phyloP scores from a whole-genome alignment of 37 sponge, comb jelly and placozoan genomes.

The Beroe forskalii region DNA sequence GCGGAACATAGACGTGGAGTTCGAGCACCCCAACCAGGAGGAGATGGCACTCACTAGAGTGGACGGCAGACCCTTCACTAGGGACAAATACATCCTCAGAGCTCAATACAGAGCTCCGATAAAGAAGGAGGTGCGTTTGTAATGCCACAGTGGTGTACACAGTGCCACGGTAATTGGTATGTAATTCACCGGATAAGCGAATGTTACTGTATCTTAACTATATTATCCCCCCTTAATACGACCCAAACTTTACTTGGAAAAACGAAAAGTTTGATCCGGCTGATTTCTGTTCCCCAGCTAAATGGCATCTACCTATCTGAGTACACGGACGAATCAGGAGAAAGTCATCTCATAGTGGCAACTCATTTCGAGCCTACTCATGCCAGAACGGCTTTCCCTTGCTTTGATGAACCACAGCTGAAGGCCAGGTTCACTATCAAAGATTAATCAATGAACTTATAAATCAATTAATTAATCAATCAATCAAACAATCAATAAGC shows the following conservation, averaged over 20 bases:
- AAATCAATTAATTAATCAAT: too few relatives aligned
- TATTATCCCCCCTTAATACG: too few relatives aligned
- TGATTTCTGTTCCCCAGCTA: not conserved
- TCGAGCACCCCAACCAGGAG: not conserved
- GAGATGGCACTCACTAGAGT: not conserved
- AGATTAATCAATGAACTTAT: too few relatives aligned
- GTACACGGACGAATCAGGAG: not conserved
- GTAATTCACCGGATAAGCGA: too few relatives aligned
- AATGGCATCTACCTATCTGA: conserved; percentile 23
- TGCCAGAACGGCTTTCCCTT: conserved; percentile 52
- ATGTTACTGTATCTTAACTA: too few relatives aligned
- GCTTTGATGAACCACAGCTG: conserved; percentile 44
- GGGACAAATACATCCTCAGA: not conserved
- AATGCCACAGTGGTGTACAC: not conserved
- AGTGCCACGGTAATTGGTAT: too few relatives aligned
- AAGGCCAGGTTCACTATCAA: too few relatives aligned
- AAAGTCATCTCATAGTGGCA: conserved; percentile 18
- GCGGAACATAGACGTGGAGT: not conserved
- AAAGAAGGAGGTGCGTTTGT: conserved; percentile 35
- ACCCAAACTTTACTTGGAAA: too few relatives aligned
- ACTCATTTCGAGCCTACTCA: conserved; percentile 58
- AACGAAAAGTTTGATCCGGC: too few relatives aligned
- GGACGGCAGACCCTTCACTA: not conserved
- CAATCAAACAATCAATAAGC: too few relatives aligned
- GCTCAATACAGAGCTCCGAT: conserved; percentile 12